These are phyloP conservation scores for Cochlearius cochlearius DNA, from an alignment of 2,113 vertebrate genomes.

Conservation along the genomic window DNA sequence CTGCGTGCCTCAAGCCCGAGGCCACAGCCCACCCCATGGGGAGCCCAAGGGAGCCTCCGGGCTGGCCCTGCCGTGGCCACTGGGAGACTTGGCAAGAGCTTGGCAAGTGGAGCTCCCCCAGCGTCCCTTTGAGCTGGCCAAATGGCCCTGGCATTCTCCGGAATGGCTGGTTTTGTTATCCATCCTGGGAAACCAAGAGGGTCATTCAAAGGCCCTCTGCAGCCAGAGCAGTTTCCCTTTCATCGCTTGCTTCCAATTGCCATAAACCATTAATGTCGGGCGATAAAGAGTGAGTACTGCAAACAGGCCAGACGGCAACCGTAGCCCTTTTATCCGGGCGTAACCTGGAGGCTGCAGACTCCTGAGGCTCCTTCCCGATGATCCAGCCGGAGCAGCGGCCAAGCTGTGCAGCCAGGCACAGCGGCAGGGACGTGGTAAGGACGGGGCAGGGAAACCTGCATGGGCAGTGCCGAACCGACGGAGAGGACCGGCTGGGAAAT, in stretches of 20 bases:
- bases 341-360: background rate
- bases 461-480: accelerated
- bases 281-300: background rate
- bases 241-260: background rate
- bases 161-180: background rate
- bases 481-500: background rate
- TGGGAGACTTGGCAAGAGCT: background rate
- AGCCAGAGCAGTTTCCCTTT: background rate
- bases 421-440: accelerated
- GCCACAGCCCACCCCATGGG: background rate
- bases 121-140: background rate
- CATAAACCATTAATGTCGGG: background rate
- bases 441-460: background rate
- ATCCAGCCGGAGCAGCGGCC: background rate
- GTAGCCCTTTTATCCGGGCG: background rate
- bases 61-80: background rate
- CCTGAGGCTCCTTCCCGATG: background rate
- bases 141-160: background rate
- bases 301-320: background rate
- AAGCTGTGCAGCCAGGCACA: background rate
- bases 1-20: background rate
- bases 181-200: background rate
- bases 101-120: background rate
- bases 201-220: background rate
- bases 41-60: background rate